Base-by-base conservation (phyloP, 2,113 vertebrate species). In the Pollachius pollachius region DNA sequence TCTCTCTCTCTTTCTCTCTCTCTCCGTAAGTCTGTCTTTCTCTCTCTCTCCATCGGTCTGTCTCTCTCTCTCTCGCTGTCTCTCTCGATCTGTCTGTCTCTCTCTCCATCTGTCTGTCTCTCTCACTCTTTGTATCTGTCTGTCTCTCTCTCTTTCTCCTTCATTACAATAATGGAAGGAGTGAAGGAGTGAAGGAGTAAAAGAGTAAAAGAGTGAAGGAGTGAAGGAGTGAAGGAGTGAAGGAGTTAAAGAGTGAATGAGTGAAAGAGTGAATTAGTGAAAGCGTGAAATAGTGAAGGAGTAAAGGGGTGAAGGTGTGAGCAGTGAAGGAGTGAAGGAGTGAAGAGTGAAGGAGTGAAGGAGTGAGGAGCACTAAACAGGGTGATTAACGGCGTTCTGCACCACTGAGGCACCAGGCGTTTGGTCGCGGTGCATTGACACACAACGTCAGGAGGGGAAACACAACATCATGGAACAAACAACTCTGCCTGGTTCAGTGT, bases 381-480 rank as follows among this genome's bases (percentile, higher is more conserved):
- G 27, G 27, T 41, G 37, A 41, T 41, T 41, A 7, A 41, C 5
- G 11, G 37, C 5, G 11, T 11, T 0, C 5, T 60, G 25, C 68
- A 52, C 64, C 72, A 63, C 60, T 52, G 60, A 71, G 75, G 58
- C 71, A 69, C 67, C 73, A 70, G 71, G 65, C 54, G 64, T 74
- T 69, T 59, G 60, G 41, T 74, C 71, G 74, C 64, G 34, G 68
- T 52, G 67, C 60, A 25, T 4, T 56, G 4, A 12, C 2, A 12
- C 15, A 52, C 52, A 12, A 12, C 15, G 52, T 13, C 52, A 52
- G 52, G 7, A 13, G 11, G 52, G 82, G 81, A 83, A 84, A 84
- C 76, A 78, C 68, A 75, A 65, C 81, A 83, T 75, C 71, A 88
- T 88, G 84, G 84, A 86, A 85, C 79, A 86, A 86, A 82, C 78